Evolutionary conservation across 2,113 vertebrate species (phyloP).

Genomic region (Oriolus oriolus): DNA sequence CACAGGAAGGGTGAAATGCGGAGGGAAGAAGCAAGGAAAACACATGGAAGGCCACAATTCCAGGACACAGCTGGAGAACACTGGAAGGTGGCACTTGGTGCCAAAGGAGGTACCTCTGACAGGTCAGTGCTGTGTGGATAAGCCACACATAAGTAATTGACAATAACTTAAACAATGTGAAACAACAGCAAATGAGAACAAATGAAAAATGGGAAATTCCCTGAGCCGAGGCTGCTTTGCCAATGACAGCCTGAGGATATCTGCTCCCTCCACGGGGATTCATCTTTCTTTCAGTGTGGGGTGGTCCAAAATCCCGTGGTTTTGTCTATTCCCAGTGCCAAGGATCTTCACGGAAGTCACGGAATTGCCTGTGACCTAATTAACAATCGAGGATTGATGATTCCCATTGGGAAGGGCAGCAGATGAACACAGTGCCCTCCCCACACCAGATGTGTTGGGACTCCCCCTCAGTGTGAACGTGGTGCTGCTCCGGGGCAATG

Average conservation of each 20-base stretch:
- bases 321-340: background rate
- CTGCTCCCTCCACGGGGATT: background rate
- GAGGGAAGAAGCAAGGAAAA: background rate
- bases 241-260: rapidly evolving
- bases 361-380: background rate
- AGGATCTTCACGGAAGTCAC: background rate
- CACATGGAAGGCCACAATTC: background rate
- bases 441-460: background rate
- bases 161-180: background rate
- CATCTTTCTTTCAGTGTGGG: background rate
- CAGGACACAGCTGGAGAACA: background rate
- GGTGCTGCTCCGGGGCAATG: background rate
- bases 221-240: background rate
- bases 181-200: background rate
- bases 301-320: background rate
- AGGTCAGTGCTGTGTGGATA: background rate
- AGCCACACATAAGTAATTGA: background rate
- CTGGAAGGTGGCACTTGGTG: background rate
- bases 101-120: background rate
- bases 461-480: background rate
- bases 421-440: background rate
- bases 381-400: background rate
- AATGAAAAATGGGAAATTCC: background rate
- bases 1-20: background rate
- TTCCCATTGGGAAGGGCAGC: rapidly evolving